Conservation (phyloP, 2,113 vertebrate species). For the Austrofundulus limnaeus region DNA sequence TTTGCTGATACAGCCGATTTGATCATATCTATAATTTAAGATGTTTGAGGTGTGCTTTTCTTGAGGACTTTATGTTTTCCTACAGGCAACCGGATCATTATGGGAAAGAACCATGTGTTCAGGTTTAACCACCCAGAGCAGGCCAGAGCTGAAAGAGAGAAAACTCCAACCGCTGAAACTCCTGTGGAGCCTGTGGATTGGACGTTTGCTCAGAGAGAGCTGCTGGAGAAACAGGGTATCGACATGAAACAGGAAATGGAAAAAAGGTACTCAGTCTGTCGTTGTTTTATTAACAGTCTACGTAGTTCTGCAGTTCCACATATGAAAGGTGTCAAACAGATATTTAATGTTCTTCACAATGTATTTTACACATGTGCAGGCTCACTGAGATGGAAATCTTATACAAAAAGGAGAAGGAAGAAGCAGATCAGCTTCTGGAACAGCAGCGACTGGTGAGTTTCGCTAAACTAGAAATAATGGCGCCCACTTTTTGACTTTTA, state of each 20-base stretch:
- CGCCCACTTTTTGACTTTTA: slow-evolving; percentile 24
- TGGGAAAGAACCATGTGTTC: slow-evolving; percentile 99
- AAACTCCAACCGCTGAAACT: slow-evolving; percentile 96
- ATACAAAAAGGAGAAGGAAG: slow-evolving; percentile 98
- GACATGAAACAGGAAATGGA: slow-evolving; percentile 99
- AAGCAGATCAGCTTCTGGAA: slow-evolving; percentile 96
- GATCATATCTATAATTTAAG: neutral
- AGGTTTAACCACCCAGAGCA: slow-evolving; percentile 98
- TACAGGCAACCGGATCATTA: slow-evolving; percentile 97
- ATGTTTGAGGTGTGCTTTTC: no score
- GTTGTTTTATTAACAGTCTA: neutral
- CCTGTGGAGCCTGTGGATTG: slow-evolving; percentile 98
- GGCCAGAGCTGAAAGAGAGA: slow-evolving; percentile 94
- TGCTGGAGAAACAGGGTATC: slow-evolving; percentile 97
- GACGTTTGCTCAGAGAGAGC: slow-evolving; percentile 97
- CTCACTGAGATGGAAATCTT: slow-evolving; percentile 99
- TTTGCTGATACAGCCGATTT: no score
- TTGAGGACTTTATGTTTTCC: neutral
- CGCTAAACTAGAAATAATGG: slow-evolving; percentile 9
- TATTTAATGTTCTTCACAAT: slow-evolving; percentile 10
- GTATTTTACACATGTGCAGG: slow-evolving; percentile 66
- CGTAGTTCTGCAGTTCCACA: neutral
- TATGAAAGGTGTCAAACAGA: neutral
- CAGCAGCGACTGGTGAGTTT: slow-evolving; percentile 96
- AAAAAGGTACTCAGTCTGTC: slow-evolving; percentile 82